Conservation (phyloP, 2,888 invertebrate genomes). For the Sthenelais limicola region DNA sequence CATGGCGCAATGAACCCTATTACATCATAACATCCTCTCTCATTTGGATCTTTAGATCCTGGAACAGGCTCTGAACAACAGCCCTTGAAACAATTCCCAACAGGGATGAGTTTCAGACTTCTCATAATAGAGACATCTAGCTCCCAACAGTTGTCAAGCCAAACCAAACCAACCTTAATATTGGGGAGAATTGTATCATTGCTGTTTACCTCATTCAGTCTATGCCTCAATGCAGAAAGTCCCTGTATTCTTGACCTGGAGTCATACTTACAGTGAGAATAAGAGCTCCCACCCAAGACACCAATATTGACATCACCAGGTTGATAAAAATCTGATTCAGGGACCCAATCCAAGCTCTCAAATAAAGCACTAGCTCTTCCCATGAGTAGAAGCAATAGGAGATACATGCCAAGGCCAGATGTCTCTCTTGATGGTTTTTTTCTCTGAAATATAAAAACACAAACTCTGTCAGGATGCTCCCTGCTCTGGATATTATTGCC, state of each 20-base stretch:
- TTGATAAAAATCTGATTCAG: not conserved
- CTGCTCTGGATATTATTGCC: too few relatives aligned
- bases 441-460: too few relatives aligned
- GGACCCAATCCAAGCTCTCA: not conserved
- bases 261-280: too few relatives aligned
- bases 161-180: not conserved
- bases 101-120: not conserved
- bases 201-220: not conserved
- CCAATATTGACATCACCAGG: constrained; percentile 12
- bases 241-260: not conserved
- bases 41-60: constrained; percentile 1
- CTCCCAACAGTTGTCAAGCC: not conserved
- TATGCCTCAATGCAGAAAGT: not conserved
- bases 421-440: too few relatives aligned
- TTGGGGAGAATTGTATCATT: constrained; percentile 10
- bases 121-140: not conserved
- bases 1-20: constrained; percentile 39
- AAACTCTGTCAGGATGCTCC: too few relatives aligned
- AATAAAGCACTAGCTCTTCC: not conserved
- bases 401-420: too few relatives aligned
- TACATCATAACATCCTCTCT: constrained; percentile 31
- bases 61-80: not conserved
- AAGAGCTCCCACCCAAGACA: too few relatives aligned
- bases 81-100: not conserved
- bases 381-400: not conserved